Conservation (phyloP, 2,113 vertebrate species). For the Callospermophilus lateralis region DNA sequence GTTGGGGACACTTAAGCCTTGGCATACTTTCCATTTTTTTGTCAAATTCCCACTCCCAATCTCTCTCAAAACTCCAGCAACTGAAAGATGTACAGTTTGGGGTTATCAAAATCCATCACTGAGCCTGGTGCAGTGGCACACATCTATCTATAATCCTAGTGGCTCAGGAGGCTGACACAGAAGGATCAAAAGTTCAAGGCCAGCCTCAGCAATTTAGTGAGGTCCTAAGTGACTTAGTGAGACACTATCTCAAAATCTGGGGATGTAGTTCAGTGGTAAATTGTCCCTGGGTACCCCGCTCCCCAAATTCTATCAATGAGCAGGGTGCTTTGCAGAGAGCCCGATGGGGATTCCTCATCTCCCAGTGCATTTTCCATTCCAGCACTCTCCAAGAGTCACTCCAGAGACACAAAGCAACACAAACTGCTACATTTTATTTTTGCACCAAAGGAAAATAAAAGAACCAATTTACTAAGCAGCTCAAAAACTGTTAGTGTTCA, state of each 20-base stretch:
- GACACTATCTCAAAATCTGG: no score
- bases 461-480: not conserved
- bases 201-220: no score
- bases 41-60: not conserved
- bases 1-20: not conserved
- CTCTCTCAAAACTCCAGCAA: constrained; percentile 18
- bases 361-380: not conserved
- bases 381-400: not conserved
- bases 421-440: constrained; percentile 54
- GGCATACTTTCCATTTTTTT: not conserved
- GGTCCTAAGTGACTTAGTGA: no score
- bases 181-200: no score
- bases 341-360: not conserved
- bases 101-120: not conserved
- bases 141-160: no score
- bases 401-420: not conserved
- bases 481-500: constrained; percentile 11
- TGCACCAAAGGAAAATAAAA: constrained; percentile 33
- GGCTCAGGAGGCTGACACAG: no score
- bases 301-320: not conserved
- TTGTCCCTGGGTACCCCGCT: not conserved
- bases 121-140: no score
- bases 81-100: not conserved
- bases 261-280: not conserved
- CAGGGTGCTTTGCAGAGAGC: not conserved